phyloP scores from a whole-genome alignment of 2,888 invertebrate genomes.

The Hoplodrina ambigua region DNA sequence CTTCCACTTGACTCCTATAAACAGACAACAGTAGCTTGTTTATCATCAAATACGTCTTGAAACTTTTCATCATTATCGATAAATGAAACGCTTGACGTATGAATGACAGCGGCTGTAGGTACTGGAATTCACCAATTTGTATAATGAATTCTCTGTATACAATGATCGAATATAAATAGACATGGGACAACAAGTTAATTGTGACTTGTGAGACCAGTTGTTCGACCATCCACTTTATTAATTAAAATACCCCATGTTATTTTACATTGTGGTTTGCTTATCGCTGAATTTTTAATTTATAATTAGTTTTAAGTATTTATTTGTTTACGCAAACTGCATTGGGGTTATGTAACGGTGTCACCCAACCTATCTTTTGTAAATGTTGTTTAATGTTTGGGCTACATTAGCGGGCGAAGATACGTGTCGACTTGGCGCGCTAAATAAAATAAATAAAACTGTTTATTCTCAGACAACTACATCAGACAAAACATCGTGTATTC shows the following conservation, averaged over 20 bases:
- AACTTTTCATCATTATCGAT: neutral
- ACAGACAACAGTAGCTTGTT: conserved; percentile 8
- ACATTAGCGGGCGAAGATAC: too few relatives aligned
- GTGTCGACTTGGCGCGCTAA: too few relatives aligned
- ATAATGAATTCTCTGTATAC: conserved; percentile 24
- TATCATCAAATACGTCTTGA: conserved; percentile 19
- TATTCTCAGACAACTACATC: too few relatives aligned
- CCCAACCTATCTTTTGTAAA: too few relatives aligned
- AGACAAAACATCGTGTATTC: too few relatives aligned
- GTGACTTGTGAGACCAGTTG: neutral
- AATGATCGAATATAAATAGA: conserved; percentile 27
- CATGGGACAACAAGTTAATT: neutral
- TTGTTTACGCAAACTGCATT: neutral
- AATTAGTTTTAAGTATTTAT: neutral
- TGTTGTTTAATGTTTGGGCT: too few relatives aligned
- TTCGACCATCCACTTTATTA: neutral
- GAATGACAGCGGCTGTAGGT: conserved; percentile 11
- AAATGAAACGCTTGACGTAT: conserved; percentile 4
- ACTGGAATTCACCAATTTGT: conserved; percentile 23
- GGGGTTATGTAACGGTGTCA: neutral
- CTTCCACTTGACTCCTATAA: conserved; percentile 11
- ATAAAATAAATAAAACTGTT: too few relatives aligned
- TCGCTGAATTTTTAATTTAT: neutral
- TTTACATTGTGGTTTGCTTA: neutral
- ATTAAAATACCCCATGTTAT: conserved; percentile 8